phyloP scores from a whole-genome alignment of 2,113 vertebrate genomes.

The Gadus chalcogrammus region DNA sequence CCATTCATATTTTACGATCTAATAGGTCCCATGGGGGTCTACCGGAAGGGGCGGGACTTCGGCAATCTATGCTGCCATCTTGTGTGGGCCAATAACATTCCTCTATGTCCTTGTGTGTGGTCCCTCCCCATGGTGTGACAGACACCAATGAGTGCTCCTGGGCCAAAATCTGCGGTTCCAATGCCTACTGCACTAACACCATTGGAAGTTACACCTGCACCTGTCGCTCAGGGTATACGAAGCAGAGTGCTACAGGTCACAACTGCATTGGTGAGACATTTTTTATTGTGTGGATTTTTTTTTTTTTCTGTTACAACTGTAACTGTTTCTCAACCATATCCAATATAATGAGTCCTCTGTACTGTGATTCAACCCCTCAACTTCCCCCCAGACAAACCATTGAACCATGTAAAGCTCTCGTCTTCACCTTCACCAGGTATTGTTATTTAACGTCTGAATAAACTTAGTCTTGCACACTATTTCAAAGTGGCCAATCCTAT shows the following conservation, averaged over 20 bases:
- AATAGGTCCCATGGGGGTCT: too few relatives aligned
- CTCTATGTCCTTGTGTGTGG: constrained; percentile 1
- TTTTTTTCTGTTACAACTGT: not conserved
- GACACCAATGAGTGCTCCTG: constrained; percentile 54
- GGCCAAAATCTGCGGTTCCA: constrained; percentile 18
- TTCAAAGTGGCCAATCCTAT: too few relatives aligned
- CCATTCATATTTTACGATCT: too few relatives aligned
- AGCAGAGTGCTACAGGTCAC: rapidly evolving
- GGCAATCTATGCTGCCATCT: not conserved
- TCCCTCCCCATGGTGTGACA: constrained; percentile 17
- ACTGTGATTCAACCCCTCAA: not conserved
- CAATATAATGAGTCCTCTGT: not conserved
- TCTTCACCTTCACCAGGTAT: not conserved
- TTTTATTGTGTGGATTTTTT: not conserved
- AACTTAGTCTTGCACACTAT: too few relatives aligned
- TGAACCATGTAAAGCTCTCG: too few relatives aligned
- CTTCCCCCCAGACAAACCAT: constrained; percentile 42
- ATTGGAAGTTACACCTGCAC: constrained; percentile 45
- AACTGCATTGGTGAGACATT: constrained; percentile 56
- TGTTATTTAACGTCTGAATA: too few relatives aligned
- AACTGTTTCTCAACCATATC: not conserved
- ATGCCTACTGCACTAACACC: constrained; percentile 45
- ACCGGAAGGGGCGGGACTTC: too few relatives aligned
- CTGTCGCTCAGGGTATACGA: constrained; percentile 49
- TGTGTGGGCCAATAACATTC: not conserved